phyloP scores from a whole-genome alignment of 1,140 invertebrate species.

The Danaus plexippus region DNA sequence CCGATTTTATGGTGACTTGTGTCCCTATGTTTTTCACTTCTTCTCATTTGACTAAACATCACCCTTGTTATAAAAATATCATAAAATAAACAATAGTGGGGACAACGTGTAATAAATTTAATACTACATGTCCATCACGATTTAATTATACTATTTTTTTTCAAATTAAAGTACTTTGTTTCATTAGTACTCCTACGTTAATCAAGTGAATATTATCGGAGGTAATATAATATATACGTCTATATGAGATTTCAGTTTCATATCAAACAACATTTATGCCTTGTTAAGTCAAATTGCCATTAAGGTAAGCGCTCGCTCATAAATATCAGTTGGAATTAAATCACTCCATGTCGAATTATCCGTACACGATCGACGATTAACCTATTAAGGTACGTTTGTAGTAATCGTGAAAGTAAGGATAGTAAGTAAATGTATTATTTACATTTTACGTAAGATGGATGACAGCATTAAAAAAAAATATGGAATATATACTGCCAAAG shows the following conservation, averaged over 20 bases:
- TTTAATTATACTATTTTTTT: no score
- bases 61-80: slow-evolving; percentile 40
- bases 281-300: slow-evolving; percentile 35
- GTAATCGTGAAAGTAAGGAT: slow-evolving; percentile 13
- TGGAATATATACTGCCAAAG: no score
- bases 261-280: slow-evolving; percentile 18
- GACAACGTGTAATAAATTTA: no score
- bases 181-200: no score
- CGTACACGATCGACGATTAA: slow-evolving; percentile 38
- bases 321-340: slow-evolving; percentile 51
- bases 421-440: no score
- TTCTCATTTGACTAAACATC: slow-evolving; percentile 43
- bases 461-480: no score
- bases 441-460: no score
- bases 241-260: background rate
- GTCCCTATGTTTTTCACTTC: slow-evolving; percentile 26
- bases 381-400: slow-evolving; percentile 30
- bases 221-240: no score
- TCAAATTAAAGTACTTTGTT: no score
- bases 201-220: no score
- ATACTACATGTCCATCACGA: no score
- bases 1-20: slow-evolving; percentile 51
- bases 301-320: slow-evolving; percentile 30
- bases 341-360: slow-evolving; percentile 42
- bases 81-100: slow-evolving; percentile 20